Base-by-base conservation (phyloP, 2,888 invertebrate genomes). In the Apotomis betuletana region DNA sequence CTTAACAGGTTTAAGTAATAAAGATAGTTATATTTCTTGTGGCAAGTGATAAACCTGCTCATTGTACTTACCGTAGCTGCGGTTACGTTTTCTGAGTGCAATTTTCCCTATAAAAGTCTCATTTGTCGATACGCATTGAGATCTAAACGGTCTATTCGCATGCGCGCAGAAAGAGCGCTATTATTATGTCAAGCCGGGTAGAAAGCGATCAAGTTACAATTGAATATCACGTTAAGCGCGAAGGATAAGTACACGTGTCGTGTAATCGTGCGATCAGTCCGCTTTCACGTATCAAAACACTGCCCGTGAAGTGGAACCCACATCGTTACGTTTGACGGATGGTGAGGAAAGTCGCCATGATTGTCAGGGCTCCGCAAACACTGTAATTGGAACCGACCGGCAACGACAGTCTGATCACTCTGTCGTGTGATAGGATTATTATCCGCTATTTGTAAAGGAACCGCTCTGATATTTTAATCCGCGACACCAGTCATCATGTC, bases 121-220 rank as follows among this genome's bases (percentile, higher is more conserved):
- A 54, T 54, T 61, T 55, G 54, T 55, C 61, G 60, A 41, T 46
- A 44, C n/a, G 36, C 38, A 59, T 54, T 36, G 62, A 54, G 38
- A 6, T 38, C 59, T 70, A 58, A 64, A 46, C 8, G 15, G 12
- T 5, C 46, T 13, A 57, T 13, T 51, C 58, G 6, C 36, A 10
- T 44, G 67, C n/a, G 51, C 8, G 6, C 51, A 57, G 55, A 54
- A 44, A 41, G 51, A 57, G 57, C 41, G 51, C 67, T 64, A 71
- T 70, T 74, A 74, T 73, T 69, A 74, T 76, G 75, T 76, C 74
- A 75, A 74, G 73, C 75, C 71, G 77, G 78, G 71, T 78, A 83
- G 88, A 89, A 88, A 89, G 85, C 86, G 82, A 87, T 87, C 83
- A 81, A 80, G 84, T 86, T 85, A 83, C 88, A 81, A 87, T 86